Evolutionary conservation across 2,888 invertebrate species (phyloP).

Genomic region (Lycaena phlaeas): DNA sequence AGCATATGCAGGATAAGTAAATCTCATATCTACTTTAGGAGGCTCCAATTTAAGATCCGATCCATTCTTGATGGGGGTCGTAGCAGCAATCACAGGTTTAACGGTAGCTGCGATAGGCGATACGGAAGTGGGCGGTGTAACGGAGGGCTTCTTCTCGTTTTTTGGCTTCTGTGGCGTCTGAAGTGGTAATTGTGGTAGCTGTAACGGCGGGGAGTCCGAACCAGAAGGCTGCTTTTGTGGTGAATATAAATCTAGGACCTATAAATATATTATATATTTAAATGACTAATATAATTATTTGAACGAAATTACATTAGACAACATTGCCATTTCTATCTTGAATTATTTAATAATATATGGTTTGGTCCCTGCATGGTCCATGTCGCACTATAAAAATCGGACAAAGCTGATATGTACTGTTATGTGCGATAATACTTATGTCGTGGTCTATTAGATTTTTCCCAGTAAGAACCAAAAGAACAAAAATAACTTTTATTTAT

Average conservation of each 20-base stretch:
- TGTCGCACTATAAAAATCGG: too few species aligned
- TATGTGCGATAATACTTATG: too few species aligned
- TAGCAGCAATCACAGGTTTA: conserved; percentile 20
- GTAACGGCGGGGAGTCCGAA: conserved; percentile 78
- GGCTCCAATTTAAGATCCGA: conserved; percentile 44
- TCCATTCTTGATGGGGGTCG: conserved; percentile 57
- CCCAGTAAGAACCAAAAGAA: too few species aligned
- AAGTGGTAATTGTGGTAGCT: conserved; percentile 61
- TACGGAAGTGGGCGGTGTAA: conserved; percentile 64
- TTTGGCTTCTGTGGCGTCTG: conserved; percentile 60
- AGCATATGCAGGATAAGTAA: conserved; percentile 41
- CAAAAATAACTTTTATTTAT: too few species aligned
- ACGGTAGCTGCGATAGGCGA: conserved; percentile 51
- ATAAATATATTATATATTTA: conserved; percentile 16
- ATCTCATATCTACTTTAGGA: conserved; percentile 45
- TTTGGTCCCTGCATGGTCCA: too few species aligned
- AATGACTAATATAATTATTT: background rate
- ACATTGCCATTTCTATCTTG: too few species aligned
- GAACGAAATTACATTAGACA: background rate
- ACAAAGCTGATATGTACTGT: too few species aligned
- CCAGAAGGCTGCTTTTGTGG: conserved; percentile 76
- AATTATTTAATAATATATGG: too few species aligned
- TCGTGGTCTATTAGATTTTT: too few species aligned
- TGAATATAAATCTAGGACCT: conserved; percentile 91
- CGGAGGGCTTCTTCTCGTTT: conserved; percentile 66